Percentiles rank a stretch among this genome's conserved stretches.
Conservation (phyloP, 2,888 invertebrate genomes). For the Cecidostiba fungosa region DNA sequence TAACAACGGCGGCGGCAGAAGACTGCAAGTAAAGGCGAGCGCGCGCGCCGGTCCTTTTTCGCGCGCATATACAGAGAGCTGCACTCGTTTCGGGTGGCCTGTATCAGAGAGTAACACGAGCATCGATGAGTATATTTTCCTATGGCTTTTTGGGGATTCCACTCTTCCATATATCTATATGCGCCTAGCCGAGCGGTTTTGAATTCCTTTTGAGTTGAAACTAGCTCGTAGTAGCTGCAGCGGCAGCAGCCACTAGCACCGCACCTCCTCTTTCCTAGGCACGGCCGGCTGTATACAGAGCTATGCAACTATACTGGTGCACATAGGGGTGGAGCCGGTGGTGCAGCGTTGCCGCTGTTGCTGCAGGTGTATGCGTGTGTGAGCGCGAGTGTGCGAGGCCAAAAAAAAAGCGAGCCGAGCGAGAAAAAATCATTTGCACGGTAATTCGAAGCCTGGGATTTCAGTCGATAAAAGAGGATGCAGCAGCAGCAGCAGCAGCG, state of each 20-base stretch:
- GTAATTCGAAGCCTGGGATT: conserved; percentile 81
- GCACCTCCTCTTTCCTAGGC: conserved; percentile 35
- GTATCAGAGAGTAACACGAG: conserved; percentile 71
- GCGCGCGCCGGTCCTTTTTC: conserved; percentile 55
- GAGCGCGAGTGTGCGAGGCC: conserved; percentile 64
- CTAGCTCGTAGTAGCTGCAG: conserved; percentile 61
- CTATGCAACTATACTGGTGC: neutral
- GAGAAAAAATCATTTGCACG: conserved; percentile 79
- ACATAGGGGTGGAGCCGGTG: conserved; percentile 48
- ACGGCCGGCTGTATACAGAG: neutral
- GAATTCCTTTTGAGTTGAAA: conserved; percentile 79
- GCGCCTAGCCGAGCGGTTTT: conserved; percentile 71
- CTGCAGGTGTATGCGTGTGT: conserved; percentile 64
- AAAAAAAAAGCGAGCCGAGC: conserved; percentile 70
- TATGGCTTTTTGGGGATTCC: conserved; percentile 57
- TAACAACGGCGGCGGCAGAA: conserved; percentile 20
- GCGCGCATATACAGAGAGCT: conserved; percentile 65
- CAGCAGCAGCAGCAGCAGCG: conserved; percentile 65
- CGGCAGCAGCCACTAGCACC: conserved; percentile 62
- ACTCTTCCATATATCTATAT: neutral
- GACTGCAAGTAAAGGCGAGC: conserved; percentile 8
- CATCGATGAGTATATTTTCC: conserved; percentile 69
- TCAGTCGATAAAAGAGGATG: conserved; percentile 80
- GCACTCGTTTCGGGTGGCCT: conserved; percentile 59
- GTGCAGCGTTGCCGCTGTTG: conserved; percentile 64